Evolutionary conservation across 2,888 invertebrate genomes (phyloP), one percentile per base, ranked within the genome.

Genomic region (Ypsolopha scabrella): DNA sequence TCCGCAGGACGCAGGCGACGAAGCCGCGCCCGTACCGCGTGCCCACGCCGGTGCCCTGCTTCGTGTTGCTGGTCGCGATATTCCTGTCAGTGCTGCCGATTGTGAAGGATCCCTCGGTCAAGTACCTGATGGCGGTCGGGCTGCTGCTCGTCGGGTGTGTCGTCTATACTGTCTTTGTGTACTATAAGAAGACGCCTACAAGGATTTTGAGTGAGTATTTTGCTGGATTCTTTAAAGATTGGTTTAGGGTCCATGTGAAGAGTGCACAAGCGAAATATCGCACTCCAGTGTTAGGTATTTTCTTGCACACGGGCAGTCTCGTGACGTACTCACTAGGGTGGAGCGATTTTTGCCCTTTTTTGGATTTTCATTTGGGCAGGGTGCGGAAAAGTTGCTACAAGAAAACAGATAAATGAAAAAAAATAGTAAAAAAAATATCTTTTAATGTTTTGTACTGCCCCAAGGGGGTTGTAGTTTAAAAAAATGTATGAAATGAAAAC

Each of bases 51-150:
- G 89, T 95, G 53, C 94, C 94, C 0, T 89, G 92, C 61, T 87
- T 94, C 55, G 92, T 94, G 51, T 76, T 94, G 38, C 54, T 89
- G 9, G 88, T 93, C 41, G 90, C 94, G 0, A 75, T 93, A 58
- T 94, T 93, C 67, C 80, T 95, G 43, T 91, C 93, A 10, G 75
- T 93, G 7, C 87, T 91, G 44, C 95, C 95, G 6, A 93, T 95
- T 45, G 78, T 93, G 7, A 88, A 91, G 50, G 90, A 94, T 56
- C 95, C 95, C 0, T 90, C 92, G 2, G 74, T 90, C 0, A 94
- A 94, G 71, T 94, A 94, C 70, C 76, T 95, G 4, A 91, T 93
- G 66, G 94, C 94, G 0, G 73, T 93, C 7, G 82, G 89, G 0
- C 94, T 94, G 67, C 90, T 94, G 52, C 61, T 91, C 0, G 60